Evolutionary conservation across 2,888 invertebrate genomes (phyloP), one percentile per base, ranked within the genome.

Genomic region (Metopia argyrocephala): DNA sequence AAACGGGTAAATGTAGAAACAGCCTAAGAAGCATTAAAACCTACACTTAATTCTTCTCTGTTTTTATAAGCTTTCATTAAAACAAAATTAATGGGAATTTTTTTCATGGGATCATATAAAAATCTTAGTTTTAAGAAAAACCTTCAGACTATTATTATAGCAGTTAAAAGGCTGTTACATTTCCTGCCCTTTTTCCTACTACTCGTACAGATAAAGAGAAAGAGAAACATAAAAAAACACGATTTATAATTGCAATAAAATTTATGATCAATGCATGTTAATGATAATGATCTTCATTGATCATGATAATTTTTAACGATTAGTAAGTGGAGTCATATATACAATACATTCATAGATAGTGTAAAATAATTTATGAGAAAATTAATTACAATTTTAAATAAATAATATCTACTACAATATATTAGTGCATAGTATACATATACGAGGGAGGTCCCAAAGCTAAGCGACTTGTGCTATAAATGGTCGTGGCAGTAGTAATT

Each of bases 361-460:
- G n/a, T 20, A 31, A 4, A 57, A 57, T 6, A 57, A 4, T 9
- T 61, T 25, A 21, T 20, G 5, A 70, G 7, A 70, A 69, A 69
- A 56, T 69, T 70, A 76, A 76, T 70, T 76, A 70, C 64, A 50
- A 50, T 52, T 66, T 52, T 38, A 45, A 71, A 45, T 52, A 38
- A 59, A 38, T 3, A 12, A 38, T 38, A 38, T n/a, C n/a, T n/a
- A n/a, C n/a, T n/a, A n/a, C n/a, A n/a, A n/a, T n/a, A n/a, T n/a
- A n/a, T n/a, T n/a, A n/a, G n/a, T n/a, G n/a, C n/a, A n/a, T n/a
- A n/a, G 38, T 15, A 38, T 31, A 7, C 31, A 31, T 31, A 31
- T 31, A n/a, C n/a, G n/a, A n/a, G n/a, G n/a, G n/a, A n/a, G n/a
- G n/a, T n/a, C n/a, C n/a, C n/a, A n/a, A n/a, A n/a, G n/a, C n/a